Conservation (phyloP, 2,797 vertebrate species). For the Sternotherus odoratus region DNA sequence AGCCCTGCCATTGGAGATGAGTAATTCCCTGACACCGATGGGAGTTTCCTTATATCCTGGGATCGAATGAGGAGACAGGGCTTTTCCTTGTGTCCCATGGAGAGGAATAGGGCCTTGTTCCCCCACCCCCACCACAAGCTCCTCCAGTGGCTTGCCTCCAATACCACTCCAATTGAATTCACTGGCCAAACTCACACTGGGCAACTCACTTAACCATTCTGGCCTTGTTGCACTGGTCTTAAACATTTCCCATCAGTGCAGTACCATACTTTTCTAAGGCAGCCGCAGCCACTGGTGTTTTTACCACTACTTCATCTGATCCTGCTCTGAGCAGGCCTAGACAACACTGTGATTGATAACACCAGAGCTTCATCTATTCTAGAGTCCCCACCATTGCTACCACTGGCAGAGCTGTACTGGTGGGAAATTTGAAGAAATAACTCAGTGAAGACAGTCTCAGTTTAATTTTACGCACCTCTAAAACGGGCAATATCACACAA, state of each 20-base stretch:
- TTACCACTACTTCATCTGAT: neutral
- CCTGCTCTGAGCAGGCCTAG: rapidly evolving
- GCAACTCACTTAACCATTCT: neutral
- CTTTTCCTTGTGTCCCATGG: neutral
- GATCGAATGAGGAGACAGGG: neutral
- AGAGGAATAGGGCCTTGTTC: neutral
- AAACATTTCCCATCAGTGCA: neutral
- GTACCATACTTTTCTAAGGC: slow-evolving; percentile 6
- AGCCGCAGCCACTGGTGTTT: neutral
- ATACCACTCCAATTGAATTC: neutral
- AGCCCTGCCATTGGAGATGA: neutral
- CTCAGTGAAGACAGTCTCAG: neutral
- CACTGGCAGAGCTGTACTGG: neutral
- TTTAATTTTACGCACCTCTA: neutral
- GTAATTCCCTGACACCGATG: neutral
- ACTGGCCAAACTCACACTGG: neutral
- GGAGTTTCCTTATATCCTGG: neutral
- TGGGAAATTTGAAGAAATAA: neutral
- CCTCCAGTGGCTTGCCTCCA: neutral
- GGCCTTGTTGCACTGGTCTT: neutral
- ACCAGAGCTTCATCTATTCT: neutral
- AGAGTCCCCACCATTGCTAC: neutral
- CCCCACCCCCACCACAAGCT: neutral
- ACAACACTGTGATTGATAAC: neutral
- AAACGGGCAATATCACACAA: neutral